These are phyloP conservation scores for Drosophila hamatofila DNA, from an alignment of 2,888 invertebrate species.

Conservation along the genomic window DNA sequence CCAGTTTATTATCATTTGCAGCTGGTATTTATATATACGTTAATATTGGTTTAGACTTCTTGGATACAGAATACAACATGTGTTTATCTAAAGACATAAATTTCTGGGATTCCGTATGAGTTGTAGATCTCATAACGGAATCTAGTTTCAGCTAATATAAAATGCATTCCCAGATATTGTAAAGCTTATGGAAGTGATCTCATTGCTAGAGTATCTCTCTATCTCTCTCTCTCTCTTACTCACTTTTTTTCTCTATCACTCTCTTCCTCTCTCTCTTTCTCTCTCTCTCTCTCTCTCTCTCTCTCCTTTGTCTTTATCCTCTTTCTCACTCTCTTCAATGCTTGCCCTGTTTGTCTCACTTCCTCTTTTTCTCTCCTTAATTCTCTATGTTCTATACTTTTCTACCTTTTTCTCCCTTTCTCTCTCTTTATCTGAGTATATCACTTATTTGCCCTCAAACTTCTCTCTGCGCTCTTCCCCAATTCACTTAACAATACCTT, in stretches of 20 bases:
- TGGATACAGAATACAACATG: too few species aligned
- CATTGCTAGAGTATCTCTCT: too few species aligned
- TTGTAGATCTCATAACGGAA: neutral
- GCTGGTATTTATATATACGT: neutral
- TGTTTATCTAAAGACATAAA: neutral
- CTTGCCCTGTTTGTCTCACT: too few species aligned
- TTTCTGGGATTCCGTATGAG: too few species aligned
- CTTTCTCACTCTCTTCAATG: too few species aligned
- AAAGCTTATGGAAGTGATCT: neutral
- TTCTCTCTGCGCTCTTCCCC: neutral
- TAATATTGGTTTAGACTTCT: neutral
- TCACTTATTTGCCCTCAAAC: neutral
- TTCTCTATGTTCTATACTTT: neutral
- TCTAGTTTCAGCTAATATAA: neutral
- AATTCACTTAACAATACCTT: conserved; percentile 25
- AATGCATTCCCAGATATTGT: neutral
- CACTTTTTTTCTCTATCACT: too few species aligned
- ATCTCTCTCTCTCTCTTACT: too few species aligned
- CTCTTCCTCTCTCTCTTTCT: too few species aligned
- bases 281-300: too few species aligned
- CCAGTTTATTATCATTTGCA: neutral
- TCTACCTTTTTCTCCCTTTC: neutral
- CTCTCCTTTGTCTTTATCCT: too few species aligned
- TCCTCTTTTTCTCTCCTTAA: neutral
- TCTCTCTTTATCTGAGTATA: neutral